phyloP scores from a whole-genome alignment of 1,140 invertebrate genomes.

The Macrosteles quadrilineatus region DNA sequence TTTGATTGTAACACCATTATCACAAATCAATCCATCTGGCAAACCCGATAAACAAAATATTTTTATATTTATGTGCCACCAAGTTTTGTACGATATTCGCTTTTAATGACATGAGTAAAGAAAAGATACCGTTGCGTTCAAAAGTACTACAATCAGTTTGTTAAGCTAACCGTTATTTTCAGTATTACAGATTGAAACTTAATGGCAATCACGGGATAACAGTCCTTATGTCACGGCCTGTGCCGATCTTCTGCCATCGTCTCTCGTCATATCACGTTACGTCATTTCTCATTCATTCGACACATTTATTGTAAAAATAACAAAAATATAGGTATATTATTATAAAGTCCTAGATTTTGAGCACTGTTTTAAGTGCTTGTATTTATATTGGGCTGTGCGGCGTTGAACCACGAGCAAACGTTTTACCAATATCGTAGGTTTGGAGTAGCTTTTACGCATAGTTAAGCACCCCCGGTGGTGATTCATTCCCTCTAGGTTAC shows the following conservation, averaged over 20 bases:
- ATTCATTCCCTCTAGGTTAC: slow-evolving; percentile 31
- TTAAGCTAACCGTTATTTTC: too few relatives aligned
- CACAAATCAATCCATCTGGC: not conserved
- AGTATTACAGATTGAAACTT: too few relatives aligned
- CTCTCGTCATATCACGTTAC: slow-evolving; percentile 1
- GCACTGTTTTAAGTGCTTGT: slow-evolving; percentile 48
- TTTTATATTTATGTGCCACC: too few relatives aligned
- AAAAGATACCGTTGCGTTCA: too few relatives aligned
- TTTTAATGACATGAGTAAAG: too few relatives aligned
- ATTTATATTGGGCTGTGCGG: slow-evolving; percentile 47
- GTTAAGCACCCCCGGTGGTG: slow-evolving; percentile 23
- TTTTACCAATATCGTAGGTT: slow-evolving; percentile 40
- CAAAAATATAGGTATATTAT: slow-evolving; percentile 34
- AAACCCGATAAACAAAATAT: not conserved
- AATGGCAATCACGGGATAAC: slow-evolving; percentile 1
- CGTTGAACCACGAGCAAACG: slow-evolving; percentile 42
- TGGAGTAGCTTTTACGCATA: slow-evolving; percentile 42
- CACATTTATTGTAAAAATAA: slow-evolving; percentile 27
- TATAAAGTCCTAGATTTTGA: slow-evolving; percentile 43
- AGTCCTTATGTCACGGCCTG: not conserved
- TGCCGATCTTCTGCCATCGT: not conserved
- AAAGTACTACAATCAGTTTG: too few relatives aligned
- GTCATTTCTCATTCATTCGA: not conserved
- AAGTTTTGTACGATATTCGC: too few relatives aligned
- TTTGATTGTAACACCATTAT: slow-evolving; percentile 13